A percentile compares a stretch with the other conserved stretches of the same genome.
Evolutionary conservation across 2,888 invertebrate genomes (phyloP).

Genomic region (Drosophila tripunctata): DNA sequence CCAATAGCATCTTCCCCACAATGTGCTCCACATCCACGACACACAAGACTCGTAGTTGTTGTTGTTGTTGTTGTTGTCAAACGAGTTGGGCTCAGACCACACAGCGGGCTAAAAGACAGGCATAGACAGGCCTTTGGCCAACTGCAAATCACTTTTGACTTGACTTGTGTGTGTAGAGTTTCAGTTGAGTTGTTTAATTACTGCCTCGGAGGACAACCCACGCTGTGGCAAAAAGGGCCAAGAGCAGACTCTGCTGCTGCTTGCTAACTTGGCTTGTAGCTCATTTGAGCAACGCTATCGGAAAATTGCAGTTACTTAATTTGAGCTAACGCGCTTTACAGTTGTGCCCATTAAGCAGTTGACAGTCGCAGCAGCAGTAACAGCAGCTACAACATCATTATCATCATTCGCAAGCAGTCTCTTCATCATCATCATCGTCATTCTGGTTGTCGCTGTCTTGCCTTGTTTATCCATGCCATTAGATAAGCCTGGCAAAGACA

Average conservation of each 20-base stretch:
- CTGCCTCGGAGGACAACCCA: slow-evolving; percentile 1
- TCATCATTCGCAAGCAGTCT: not conserved
- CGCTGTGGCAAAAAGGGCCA: slow-evolving; percentile 1
- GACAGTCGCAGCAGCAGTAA: slow-evolving; percentile 6
- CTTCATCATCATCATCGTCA: slow-evolving; percentile 20
- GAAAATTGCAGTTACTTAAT: slow-evolving; percentile 75
- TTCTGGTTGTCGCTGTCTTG: slow-evolving; percentile 50
- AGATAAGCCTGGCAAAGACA: slow-evolving; percentile 76
- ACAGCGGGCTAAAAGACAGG: slow-evolving; percentile 13
- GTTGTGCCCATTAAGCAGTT: slow-evolving; percentile 41
- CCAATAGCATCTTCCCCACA: slow-evolving; percentile 42
- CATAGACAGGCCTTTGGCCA: slow-evolving; percentile 31
- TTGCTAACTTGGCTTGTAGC: not conserved
- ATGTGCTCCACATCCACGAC: slow-evolving; percentile 57
- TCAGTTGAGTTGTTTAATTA: slow-evolving; percentile 29
- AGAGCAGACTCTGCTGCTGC: not conserved
- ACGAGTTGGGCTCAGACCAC: slow-evolving; percentile 52
- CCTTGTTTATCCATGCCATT: slow-evolving; percentile 78
- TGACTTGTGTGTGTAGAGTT: slow-evolving; percentile 40
- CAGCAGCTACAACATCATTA: not conserved
- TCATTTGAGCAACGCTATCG: slow-evolving; percentile 40
- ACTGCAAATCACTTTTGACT: slow-evolving; percentile 56
- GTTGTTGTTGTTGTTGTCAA: slow-evolving; percentile 38
- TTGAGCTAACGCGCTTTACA: slow-evolving; percentile 74
- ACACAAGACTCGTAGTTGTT: not conserved